Conservation (phyloP, 2,888 invertebrate genomes). For the Hypolimnas misippus region DNA sequence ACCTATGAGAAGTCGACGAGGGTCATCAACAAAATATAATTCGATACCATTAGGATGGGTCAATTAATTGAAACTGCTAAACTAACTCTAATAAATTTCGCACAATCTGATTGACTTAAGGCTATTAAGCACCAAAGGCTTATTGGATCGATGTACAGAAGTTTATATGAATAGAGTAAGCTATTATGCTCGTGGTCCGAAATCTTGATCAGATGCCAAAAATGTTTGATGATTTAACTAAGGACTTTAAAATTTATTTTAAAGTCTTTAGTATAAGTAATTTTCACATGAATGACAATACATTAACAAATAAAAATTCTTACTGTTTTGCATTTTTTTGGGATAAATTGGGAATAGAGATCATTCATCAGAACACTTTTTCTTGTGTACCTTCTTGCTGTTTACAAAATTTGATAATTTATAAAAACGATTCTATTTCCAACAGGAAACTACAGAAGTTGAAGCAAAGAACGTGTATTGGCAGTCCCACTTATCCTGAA, state of each 20-base stretch:
- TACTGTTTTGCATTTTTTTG: too few relatives aligned
- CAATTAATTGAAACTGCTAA: constrained; percentile 10
- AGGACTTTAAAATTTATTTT: not conserved
- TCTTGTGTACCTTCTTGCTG: too few relatives aligned
- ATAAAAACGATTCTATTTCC: not conserved
- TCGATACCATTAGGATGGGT: not conserved
- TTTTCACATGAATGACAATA: too few relatives aligned
- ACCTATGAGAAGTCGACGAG: too few relatives aligned
- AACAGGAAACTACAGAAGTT: constrained; percentile 88
- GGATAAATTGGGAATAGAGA: too few relatives aligned
- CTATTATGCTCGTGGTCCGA: not conserved
- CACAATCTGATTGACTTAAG: constrained; percentile 1
- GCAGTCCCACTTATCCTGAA: constrained; percentile 64
- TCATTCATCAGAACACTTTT: too few relatives aligned
- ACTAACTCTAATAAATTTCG: not conserved
- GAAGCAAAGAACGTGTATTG: constrained; percentile 89
- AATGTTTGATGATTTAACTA: not conserved
- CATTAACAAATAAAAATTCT: too few relatives aligned
- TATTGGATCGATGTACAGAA: not conserved
- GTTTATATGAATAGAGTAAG: not conserved
- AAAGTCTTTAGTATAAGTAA: too few relatives aligned
- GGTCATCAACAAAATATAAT: not conserved
- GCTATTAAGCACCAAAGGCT: not conserved
- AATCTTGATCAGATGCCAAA: not conserved
- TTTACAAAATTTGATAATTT: not conserved